Evolutionary conservation across 2,797 vertebrate species (phyloP), one percentile per base, ranked within the genome.

Genomic region (Luscinia megarhynchos): DNA sequence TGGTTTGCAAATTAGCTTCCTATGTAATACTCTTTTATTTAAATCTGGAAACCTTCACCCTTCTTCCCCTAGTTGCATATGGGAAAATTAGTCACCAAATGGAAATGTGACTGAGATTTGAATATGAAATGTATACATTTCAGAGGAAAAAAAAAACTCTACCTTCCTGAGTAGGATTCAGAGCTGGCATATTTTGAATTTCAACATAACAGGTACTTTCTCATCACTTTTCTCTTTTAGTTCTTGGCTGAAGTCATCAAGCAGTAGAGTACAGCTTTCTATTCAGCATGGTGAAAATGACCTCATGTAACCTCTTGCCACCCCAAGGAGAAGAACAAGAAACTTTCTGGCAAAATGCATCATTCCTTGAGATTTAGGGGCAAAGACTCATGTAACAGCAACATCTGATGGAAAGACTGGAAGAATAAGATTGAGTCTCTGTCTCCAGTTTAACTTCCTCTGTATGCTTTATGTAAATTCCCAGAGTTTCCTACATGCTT

Each of bases 1-100:
- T 88, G 46, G 55, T 89, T 97, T 91, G 91, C 51, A 93, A 93
- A 86, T 93, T 79, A 91, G 41, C 48, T 94, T 92, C 70, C 82
- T 69, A 66, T 90, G 83, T 87, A 82, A 82, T 64, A 45, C 18
- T 55, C 64, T 48, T 94, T 89, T 85, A 63, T 81, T 95, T 89
- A 73, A 84, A 96, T 86, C 41, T 68, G n/a, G 62, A 93, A 96
- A 95, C 51, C 17, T 90, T 88, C 57, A 74, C 50, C 55, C 73
- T 85, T 92, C 80, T 73, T 67, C 53, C 32, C 19, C 50, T 88
- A 87, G 70, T n/a, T 87, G 74, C 46, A 63, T 57, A 74, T 32
- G 57, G 72, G n/a, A 82, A 91, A 94, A 88, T 38, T 73, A 92
- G 53, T 59, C 66, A 88, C 75, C 57, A 72, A 92, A 45, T 90